phyloP scores from a whole-genome alignment of 2,797 vertebrate species.

The Brachyrhaphis roseni region DNA sequence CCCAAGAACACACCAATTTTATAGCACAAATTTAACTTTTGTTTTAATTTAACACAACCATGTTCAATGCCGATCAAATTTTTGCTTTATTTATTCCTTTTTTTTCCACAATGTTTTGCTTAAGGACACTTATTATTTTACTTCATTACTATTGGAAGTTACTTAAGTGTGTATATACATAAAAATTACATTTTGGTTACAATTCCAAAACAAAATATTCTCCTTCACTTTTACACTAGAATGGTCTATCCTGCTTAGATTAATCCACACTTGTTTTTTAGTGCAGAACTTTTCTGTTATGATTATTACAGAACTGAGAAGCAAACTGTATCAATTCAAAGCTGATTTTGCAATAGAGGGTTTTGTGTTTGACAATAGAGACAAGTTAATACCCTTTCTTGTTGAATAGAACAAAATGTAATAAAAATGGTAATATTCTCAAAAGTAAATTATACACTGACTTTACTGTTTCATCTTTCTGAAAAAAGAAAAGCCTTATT shows the following conservation, averaged over 20 bases:
- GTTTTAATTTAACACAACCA: not conserved
- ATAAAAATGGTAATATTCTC: conserved; percentile 4
- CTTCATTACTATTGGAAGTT: not conserved
- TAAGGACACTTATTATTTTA: not conserved
- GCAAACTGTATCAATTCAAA: not conserved
- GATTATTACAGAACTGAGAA: not conserved
- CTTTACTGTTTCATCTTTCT: not conserved
- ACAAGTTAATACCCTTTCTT: not conserved
- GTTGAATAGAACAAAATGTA: not conserved
- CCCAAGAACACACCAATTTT: not conserved
- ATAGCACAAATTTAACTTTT: not conserved
- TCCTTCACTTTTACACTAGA: conserved; percentile 4
- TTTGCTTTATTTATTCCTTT: conserved; percentile 1
- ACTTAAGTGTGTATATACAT: not conserved
- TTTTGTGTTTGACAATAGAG: not conserved
- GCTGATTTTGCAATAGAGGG: not conserved
- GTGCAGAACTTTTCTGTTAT: not conserved
- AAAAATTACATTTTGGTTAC: not conserved
- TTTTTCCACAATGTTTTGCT: no score
- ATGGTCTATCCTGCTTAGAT: not conserved
- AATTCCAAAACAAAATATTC: conserved; percentile 23
- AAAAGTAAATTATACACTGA: not conserved
- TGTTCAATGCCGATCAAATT: not conserved
- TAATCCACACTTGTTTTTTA: not conserved
- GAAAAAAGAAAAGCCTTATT: not conserved